These are phyloP conservation scores for Hypercompe scribonia DNA, from an alignment of 2,888 invertebrate genomes.

Conservation along the genomic window DNA sequence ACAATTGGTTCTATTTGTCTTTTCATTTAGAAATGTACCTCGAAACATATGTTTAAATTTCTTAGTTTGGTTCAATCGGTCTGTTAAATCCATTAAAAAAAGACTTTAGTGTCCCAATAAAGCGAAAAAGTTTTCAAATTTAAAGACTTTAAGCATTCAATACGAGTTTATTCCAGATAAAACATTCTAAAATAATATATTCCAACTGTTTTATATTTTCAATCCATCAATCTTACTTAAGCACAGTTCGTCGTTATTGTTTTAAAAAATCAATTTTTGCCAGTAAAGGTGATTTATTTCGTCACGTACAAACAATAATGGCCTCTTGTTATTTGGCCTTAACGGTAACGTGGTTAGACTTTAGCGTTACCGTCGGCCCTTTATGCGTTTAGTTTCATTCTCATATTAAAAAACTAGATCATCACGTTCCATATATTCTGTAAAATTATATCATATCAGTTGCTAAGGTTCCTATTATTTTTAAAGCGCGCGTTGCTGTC, in stretches of 20 bases:
- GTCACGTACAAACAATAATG: slow-evolving; percentile 41
- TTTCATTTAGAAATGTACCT: background rate
- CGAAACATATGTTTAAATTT: background rate
- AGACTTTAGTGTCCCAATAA: too few species aligned
- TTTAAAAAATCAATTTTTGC: slow-evolving; percentile 15
- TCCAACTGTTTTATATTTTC: background rate
- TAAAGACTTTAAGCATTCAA: too few species aligned
- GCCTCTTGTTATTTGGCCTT: background rate
- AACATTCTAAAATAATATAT: background rate
- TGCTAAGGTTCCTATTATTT: too few species aligned
- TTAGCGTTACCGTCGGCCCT: slow-evolving; percentile 23
- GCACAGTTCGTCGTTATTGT: slow-evolving; percentile 6
- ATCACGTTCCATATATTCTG: slow-evolving; percentile 24
- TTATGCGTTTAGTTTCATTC: slow-evolving; percentile 25
- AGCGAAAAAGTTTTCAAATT: too few species aligned
- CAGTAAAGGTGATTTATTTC: slow-evolving; percentile 22
- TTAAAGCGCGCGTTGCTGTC: too few species aligned
- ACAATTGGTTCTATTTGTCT: background rate
- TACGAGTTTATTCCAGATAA: background rate
- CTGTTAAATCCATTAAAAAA: too few species aligned
- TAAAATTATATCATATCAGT: too few species aligned
- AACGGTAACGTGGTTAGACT: slow-evolving; percentile 12
- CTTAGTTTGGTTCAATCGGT: background rate
- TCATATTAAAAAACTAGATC: slow-evolving; percentile 29
- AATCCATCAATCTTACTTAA: background rate